Conservation (phyloP, 1,140 invertebrate genomes). For the Drosophila orosa region DNA sequence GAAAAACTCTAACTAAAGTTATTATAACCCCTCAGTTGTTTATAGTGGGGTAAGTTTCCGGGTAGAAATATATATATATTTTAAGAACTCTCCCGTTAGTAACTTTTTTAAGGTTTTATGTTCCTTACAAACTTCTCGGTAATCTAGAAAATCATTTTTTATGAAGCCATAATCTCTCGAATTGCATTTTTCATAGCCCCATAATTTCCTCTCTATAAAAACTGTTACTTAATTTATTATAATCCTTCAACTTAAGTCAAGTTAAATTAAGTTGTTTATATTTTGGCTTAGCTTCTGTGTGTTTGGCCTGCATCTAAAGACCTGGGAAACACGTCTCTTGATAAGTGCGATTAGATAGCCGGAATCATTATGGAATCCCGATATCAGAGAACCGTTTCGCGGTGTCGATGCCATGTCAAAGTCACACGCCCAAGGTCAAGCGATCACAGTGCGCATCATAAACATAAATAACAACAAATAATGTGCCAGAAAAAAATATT, state of each 20-base stretch:
- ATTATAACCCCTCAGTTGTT: no score
- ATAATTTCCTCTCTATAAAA: neutral
- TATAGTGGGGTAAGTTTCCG: no score
- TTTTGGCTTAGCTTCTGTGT: conserved; percentile 28
- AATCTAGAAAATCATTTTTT: neutral
- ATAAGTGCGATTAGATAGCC: conserved; percentile 41
- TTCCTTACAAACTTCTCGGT: neutral
- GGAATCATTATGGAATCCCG: conserved; percentile 18
- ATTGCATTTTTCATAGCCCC: neutral
- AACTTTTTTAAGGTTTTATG: no score
- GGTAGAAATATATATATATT: no score
- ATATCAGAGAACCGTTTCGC: conserved; percentile 8
- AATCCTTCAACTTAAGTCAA: no score
- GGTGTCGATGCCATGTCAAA: conserved; percentile 30
- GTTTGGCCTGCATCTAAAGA: conserved; percentile 13
- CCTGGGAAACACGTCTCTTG: neutral
- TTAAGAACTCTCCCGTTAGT: no score
- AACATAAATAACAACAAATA: conserved; percentile 6
- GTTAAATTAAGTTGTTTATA: neutral
- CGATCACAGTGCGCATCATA: conserved; percentile 12
- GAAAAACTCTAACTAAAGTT: no score
- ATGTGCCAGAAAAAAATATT: neutral
- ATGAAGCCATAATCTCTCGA: neutral
- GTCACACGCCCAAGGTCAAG: conserved; percentile 24
- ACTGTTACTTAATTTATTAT: neutral